Base-by-base conservation (phyloP, 2,113 vertebrate genomes). In the Zosterops hypoxanthus region DNA sequence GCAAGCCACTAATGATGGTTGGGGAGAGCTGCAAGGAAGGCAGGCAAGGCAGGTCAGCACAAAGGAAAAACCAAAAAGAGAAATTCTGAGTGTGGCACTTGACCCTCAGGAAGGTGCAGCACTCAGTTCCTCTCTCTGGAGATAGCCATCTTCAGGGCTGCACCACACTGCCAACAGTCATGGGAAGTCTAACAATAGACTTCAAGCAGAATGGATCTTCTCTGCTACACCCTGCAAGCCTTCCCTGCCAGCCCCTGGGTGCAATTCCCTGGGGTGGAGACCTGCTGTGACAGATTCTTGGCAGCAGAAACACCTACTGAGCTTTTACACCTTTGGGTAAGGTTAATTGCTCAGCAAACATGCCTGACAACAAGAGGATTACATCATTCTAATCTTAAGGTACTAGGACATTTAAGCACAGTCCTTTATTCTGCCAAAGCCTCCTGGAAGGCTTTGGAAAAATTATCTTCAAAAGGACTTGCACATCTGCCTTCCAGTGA, bases 1-100 rank as follows among this genome's bases (percentile, higher is more conserved):
- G 99, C 31, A 99, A 98, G 52, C 99, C 99, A 0, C 92, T 98
- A 11, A 99, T 90, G 77, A 99, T 99, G 82, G 98, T 86, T 9
- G 99, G 98, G 50, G 99, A 99, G 49, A 99, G 99, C 99, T 99
- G 98, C 86, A 97, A 97, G 68, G 70, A 75, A 96, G 33, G 36
- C 81, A 87, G 29, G 39, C 41, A 64, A 82, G 29, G 65, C 34
- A 90, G 49, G 56, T 86, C 86, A 91, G 25, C 49, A 86, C 16
- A 26, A 47, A 61, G 5, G 8, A 47, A 78, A 46, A 81, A 19
- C 18, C 5, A 21, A 21, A n/a, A 56, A 7, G 26, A 55, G 16
- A n/a, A 73, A 22, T 23, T 34, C 22, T 1, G 3, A 53, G 8
- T 8, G 23, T 18, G 25, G 52, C 3, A 2, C 29, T 11, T 20